Percentiles rank a stretch among this genome's conserved stretches.
Evolutionary conservation across 2,888 invertebrate species (phyloP).

Genomic region (Catocala fraxini): DNA sequence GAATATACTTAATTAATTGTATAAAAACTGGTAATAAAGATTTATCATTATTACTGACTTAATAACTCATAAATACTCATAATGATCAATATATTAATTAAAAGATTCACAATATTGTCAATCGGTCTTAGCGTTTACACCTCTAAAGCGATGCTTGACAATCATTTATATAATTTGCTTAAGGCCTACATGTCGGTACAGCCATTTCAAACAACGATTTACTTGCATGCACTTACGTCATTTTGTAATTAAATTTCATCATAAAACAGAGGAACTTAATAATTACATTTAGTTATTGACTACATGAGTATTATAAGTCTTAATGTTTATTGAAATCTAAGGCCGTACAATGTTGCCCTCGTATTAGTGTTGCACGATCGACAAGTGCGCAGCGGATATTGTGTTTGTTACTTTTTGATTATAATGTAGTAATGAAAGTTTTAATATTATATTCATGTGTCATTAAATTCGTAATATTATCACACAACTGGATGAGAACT

Average conservation of each 20-base stretch:
- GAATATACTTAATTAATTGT: too few relatives aligned
- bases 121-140: too few relatives aligned
- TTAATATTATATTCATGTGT: too few relatives aligned
- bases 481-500: too few relatives aligned
- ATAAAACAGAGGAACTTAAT: constrained; percentile 17
- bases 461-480: too few relatives aligned
- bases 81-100: too few relatives aligned
- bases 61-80: too few relatives aligned
- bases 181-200: background rate
- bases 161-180: background rate
- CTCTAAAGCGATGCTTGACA: too few relatives aligned
- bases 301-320: constrained; percentile 15
- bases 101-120: too few relatives aligned
- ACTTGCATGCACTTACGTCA: constrained; percentile 5
- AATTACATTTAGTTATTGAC: constrained; percentile 19
- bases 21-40: too few relatives aligned
- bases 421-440: constrained; percentile 6
- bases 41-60: too few relatives aligned
- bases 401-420: constrained; percentile 10
- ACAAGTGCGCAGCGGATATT: constrained; percentile 9
- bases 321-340: constrained; percentile 22
- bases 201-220: background rate
- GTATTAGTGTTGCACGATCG: constrained; percentile 16
- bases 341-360: constrained; percentile 16
- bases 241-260: constrained; percentile 18